A percentile compares a stretch with the other conserved stretches of the same genome.
Conservation (phyloP, 2,113 vertebrate genomes). For the Eretmochelys imbricata region DNA sequence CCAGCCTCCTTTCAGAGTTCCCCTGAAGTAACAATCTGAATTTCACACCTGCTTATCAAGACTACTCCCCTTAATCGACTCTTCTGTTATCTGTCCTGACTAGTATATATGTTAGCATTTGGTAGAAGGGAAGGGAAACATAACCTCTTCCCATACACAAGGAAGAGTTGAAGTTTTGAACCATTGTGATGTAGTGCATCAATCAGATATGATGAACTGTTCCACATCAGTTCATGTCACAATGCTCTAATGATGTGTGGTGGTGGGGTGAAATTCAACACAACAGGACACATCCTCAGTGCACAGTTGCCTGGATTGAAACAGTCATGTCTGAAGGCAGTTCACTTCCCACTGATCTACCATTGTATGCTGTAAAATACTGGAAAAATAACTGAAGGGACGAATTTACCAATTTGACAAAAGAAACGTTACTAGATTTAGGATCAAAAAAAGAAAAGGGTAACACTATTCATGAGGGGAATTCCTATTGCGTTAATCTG, state of each 20-base stretch:
- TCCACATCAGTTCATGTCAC: slow-evolving; percentile 51
- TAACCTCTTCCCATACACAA: not conserved
- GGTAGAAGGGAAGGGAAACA: slow-evolving; percentile 35
- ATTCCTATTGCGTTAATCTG: slow-evolving; percentile 45
- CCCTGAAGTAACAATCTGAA: slow-evolving; percentile 61
- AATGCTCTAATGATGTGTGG: slow-evolving; percentile 30
- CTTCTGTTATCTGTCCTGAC: slow-evolving; percentile 62
- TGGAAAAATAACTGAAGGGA: slow-evolving; percentile 8
- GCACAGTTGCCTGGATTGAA: slow-evolving; percentile 40
- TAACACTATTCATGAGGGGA: slow-evolving; percentile 7
- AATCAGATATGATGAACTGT: slow-evolving; percentile 54
- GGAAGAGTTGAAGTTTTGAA: slow-evolving; percentile 57
- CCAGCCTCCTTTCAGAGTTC: slow-evolving; percentile 21
- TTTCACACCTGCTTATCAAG: slow-evolving; percentile 71
- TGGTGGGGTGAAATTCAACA: slow-evolving; percentile 57
- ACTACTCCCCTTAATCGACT: slow-evolving; percentile 65
- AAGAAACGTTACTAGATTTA: slow-evolving; percentile 8
- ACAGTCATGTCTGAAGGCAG: slow-evolving; percentile 53
- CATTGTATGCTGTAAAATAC: slow-evolving; percentile 30
- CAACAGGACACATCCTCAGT: not conserved
- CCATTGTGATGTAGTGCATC: slow-evolving; percentile 22
- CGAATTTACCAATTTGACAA: slow-evolving; percentile 20
- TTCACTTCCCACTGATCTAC: slow-evolving; percentile 2
- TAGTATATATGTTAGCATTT: slow-evolving; percentile 49
- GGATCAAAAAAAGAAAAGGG: not conserved